Conservation (phyloP, 30 jellyfish, hydroid and myxozoan species). For the Sanderia malayensis region DNA sequence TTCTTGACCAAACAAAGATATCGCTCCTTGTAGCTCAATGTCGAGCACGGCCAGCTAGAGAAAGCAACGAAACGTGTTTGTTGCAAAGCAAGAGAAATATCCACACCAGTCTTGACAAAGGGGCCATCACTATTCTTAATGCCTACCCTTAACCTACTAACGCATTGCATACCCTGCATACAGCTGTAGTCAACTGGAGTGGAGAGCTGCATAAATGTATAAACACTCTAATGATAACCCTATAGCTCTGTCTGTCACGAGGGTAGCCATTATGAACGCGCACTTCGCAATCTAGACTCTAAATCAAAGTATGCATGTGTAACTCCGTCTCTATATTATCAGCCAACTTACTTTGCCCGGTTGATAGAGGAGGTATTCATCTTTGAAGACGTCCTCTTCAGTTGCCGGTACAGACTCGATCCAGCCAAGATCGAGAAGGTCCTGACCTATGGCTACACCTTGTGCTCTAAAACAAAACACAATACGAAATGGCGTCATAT, state of each 20-base stretch:
- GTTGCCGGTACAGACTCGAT: conserved; percentile 82
- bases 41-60: conserved; percentile 63
- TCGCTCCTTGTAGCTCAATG: conserved; percentile 44
- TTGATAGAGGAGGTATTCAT: conserved; percentile 96
- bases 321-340: no score
- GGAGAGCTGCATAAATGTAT: not conserved
- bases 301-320: no score
- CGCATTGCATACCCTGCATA: no score
- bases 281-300: no score
- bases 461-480: conserved; percentile 58
- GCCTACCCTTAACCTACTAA: no score
- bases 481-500: not conserved
- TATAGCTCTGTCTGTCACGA: no score
- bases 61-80: not conserved
- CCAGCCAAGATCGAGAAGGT: conserved; percentile 86
- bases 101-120: no score
- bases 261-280: no score
- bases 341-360: conserved; percentile 82
- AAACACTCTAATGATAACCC: not conserved
- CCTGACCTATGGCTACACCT: conserved; percentile 87
- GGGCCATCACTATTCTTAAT: no score
- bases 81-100: no score
- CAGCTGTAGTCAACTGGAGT: not conserved
- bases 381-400: conserved; percentile 76
- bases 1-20: not conserved